Base-by-base conservation (phyloP, 2,113 vertebrate species). In the Aplodontia rufa region DNA sequence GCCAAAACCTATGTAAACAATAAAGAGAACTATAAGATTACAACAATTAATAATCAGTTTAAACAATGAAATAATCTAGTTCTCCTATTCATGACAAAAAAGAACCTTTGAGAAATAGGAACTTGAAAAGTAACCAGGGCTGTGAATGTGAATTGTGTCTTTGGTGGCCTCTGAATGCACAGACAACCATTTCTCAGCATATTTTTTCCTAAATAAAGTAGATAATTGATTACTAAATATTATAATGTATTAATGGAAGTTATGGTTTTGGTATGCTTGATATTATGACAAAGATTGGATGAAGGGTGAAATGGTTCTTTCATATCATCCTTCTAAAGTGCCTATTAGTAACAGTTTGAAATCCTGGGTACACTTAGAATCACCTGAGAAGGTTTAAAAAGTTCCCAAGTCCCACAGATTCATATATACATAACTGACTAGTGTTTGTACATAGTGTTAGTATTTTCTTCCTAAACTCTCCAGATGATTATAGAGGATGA, bases 121-220 rank as follows among this genome's bases (percentile, higher is more conserved):
- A 76, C 49, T 85, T 88, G 47, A 92, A 90, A 76, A 32, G 9
- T 90, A 95, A 92, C 62, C 75, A 69, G 45, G 22, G 5, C 14
- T 58, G 30, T 64, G 47, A 85, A 91, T 80, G 51, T 51, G 80
- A 92, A 87, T 82, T 26, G 9, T 76, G 94, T 75, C 32, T 90
- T 87, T 53, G 30, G 24, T 74, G 16, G 60, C 62, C 80, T 93
- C 17, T n/a, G 55, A 53, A 62, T 55, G 26, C 80, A 78, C 26
- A 42, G 40, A 82, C 42, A 66, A 74, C 8, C 28, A 64, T 66
- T 92, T 58, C 6, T 94, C 37, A 93, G 84, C 71, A 92, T 58
- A 42, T 24, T 93, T 95, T 96, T 76, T 68, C 62, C 75, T 82
- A 80, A 84, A 81, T 92, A 87, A 90, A 95, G 92, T 85, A 68